These are phyloP conservation scores for Glandiceps talaboti DNA, from an alignment of 53 echinoderm and acorn worm species.

Conservation along the genomic window DNA sequence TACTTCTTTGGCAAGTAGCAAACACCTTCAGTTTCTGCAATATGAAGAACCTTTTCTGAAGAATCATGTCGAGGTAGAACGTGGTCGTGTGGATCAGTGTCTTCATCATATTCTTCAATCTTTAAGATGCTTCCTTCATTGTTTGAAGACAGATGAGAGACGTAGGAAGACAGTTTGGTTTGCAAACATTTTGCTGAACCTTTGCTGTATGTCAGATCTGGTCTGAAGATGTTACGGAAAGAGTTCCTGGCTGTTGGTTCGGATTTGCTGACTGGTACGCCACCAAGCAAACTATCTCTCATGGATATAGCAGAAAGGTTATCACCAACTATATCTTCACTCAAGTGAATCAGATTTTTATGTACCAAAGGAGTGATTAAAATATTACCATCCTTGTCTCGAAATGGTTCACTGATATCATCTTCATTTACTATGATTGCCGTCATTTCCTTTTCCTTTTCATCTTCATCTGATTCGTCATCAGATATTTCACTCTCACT, in stretches of 20 bases:
- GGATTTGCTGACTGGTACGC: constrained; percentile 15
- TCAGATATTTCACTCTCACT: background rate
- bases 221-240: constrained; percentile 87
- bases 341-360: constrained; percentile 10
- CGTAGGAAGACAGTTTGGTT: background rate
- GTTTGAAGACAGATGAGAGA: background rate
- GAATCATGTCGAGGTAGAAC: background rate
- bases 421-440: background rate
- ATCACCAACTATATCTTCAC: constrained; percentile 40
- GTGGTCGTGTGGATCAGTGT: background rate
- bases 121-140: too few relatives aligned
- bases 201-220: constrained; percentile 82
- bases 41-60: constrained; percentile 15
- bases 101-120: background rate
- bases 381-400: background rate
- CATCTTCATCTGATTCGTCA: background rate
- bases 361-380: background rate
- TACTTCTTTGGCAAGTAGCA: constrained; percentile 56
- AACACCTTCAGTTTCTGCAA: constrained; percentile 62
- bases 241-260: constrained; percentile 59
- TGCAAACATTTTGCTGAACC: constrained; percentile 52
- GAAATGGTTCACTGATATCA: background rate
- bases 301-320: constrained; percentile 68
- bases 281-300: constrained; percentile 30
- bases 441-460: background rate